Base-by-base conservation (phyloP, 1,140 invertebrate species). In the Pseudomyrmex cubaensis region DNA sequence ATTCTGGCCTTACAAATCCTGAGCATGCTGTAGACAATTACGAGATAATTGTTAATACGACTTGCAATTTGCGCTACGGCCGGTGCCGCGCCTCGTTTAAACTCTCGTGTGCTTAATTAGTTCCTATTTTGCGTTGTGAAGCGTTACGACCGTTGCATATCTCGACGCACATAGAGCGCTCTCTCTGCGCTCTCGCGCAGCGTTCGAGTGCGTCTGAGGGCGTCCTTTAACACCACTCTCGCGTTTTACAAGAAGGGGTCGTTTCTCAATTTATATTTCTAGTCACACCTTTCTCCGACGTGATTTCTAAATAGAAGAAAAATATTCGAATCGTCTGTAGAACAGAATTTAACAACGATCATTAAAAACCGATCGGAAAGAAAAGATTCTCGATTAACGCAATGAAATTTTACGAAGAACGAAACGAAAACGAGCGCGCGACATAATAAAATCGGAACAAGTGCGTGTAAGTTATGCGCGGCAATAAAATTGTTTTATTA, bases 11-110 rank as follows among this genome's bases (percentile, higher is more conserved):
- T 64, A 72, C 78, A 75, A 88, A 88, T 88, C 74, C 74, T 77
- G 57, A 46, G 70, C 22, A 46, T 67, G 56, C 75, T 75, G 82
- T 84, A 70, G 69, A 88, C 83, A 88, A 89, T 89, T 88, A 88
- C 84, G 46, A 52, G 67, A 72, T 83, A 85, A 88, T 86, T 86
- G 64, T 89, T 88, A 86, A 89, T 80, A 85, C 70, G 67, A 85
- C 62, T 82, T 66, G 77, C 70, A 82, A 88, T 86, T 84, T 84
- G 22, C 80, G 46, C 22, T 61, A 54, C 57, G 20, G 46, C 7
- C 69, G 48, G 57, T 70, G 52, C n/a, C 20, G 54, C 13, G 59
- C 22, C 64, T 59, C 64, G 52, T 85, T 88, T 77, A 87, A 87
- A 73, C 57, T 78, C 82, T 69, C 59, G 66, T 69, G 61, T 67